Base-by-base conservation (phyloP, 2,797 vertebrate genomes). In the Sebastes melanostomus region DNA sequence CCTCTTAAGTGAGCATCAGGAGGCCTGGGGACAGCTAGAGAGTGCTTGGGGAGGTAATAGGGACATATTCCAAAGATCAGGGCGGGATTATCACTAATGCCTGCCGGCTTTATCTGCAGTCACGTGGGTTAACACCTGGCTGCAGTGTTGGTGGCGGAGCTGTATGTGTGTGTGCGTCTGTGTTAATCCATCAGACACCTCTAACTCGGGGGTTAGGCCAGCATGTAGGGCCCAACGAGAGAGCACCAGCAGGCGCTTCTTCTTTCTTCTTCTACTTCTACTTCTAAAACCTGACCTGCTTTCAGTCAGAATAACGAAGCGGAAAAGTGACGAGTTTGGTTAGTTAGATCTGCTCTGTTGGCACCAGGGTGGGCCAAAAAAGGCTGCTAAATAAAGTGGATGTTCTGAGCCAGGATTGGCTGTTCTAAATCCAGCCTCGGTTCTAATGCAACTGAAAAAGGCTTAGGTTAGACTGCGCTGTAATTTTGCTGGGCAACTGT, bases 1-100 rank as follows among this genome's bases (percentile, higher is more conserved):
- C 89, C 86, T 90, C 83, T 81, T 87, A 91, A 89, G 89, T 88
- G 89, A 92, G 90, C 90, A 87, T 87, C 91, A 91, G 86, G 84
- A 93, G 91, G 90, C 83, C 86, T 55, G 77, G 70, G 89, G 90
- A 93, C 92, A 92, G 89, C 88, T 88, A 87, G 89, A 90, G 87
- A 93, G 90, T 88, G 89, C 91, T 91, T 70, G 75, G 80, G 70
- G 82, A 90, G 91, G 91, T 92, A 94, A 93, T 88, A 92, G 93
- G 92, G 92, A 95, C 94, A 91, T 94, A 94, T 94, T 96, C 92
- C 93, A 95, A 94, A 95, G 94, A 95, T 96, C 94, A 95, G 92
- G 85, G 89, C 78, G 71, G 94, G 95, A 96, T 96, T 96, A 96
- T 88, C 85, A 84, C 94, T 96, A 95, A 96, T 95, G 92, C 95